phyloP scores from a whole-genome alignment of 2,113 vertebrate species.

The Centropus bengalensis region DNA sequence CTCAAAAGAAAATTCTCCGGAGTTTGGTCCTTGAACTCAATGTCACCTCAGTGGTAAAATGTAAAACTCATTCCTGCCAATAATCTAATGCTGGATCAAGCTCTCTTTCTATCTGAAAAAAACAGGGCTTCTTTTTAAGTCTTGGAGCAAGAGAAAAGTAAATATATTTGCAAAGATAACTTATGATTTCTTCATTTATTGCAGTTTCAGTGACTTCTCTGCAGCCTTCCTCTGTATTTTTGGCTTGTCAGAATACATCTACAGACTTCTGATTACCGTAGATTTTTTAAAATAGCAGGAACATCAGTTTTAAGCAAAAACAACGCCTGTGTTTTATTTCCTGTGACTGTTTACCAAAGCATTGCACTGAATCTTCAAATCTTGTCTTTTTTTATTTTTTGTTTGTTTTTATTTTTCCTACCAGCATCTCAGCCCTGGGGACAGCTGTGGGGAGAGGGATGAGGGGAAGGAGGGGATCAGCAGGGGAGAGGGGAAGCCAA shows the following conservation, averaged over 20 bases:
- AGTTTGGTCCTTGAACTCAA: not conserved
- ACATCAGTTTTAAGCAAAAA: not conserved
- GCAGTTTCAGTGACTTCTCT: not conserved
- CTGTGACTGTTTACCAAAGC: not conserved
- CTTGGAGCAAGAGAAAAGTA: not conserved
- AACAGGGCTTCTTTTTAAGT: not conserved
- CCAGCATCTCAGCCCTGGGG: not conserved
- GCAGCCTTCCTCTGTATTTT: not conserved
- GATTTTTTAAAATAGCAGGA: not conserved
- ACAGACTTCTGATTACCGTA: not conserved
- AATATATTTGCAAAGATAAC: not conserved
- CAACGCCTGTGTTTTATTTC: not conserved
- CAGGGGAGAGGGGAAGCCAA: not conserved
- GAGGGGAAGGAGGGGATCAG: not conserved
- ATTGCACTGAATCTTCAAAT: not conserved
- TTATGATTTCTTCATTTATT: not conserved
- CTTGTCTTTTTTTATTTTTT: not conserved
- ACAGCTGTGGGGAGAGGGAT: no score
- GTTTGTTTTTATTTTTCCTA: not conserved
- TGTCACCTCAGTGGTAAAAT: not conserved
- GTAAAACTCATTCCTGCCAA: not conserved
- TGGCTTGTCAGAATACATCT: not conserved
- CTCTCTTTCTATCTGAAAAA: not conserved
- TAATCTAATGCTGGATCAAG: not conserved
- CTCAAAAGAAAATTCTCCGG: not conserved